phyloP scores from a whole-genome alignment of 2,888 invertebrate genomes.

The Panopea generosa region DNA sequence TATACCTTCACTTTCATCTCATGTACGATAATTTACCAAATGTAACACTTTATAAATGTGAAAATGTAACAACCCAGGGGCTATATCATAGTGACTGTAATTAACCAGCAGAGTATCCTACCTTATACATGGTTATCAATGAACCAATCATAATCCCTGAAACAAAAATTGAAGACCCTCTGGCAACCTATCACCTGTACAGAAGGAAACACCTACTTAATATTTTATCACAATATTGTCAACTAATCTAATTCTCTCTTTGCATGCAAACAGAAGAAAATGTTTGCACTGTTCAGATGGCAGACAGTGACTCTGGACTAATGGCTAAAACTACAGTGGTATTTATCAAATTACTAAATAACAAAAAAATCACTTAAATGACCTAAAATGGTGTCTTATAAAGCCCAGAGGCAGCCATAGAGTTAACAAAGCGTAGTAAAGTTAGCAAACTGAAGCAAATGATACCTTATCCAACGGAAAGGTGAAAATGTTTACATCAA shows the following conservation, averaged over 20 bases:
- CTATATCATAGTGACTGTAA: not conserved
- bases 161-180: constrained; percentile 24
- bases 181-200: constrained; percentile 23
- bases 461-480: too few species aligned
- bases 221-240: constrained; percentile 32
- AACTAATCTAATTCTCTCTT: constrained; percentile 25
- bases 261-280: constrained; percentile 11
- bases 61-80: too few species aligned
- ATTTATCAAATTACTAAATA: constrained; percentile 31
- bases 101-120: too few species aligned
- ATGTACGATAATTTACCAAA: constrained; percentile 18
- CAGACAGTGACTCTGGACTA: too few species aligned
- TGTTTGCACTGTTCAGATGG: too few species aligned
- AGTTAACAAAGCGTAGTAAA: too few species aligned
- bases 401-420: too few species aligned
- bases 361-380: constrained; percentile 1
- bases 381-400: too few species aligned
- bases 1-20: constrained; percentile 4
- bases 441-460: too few species aligned
- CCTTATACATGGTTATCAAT: constrained; percentile 14
- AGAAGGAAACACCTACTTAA: constrained; percentile 42
- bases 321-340: not conserved
- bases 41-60: constrained; percentile 16
- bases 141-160: constrained; percentile 36
- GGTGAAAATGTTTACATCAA: too few species aligned